A percentile compares a stretch with the other conserved stretches of the same genome.
phyloP scores from a whole-genome alignment of 2,888 invertebrate species.

The Ichneumoninae sp. region DNA sequence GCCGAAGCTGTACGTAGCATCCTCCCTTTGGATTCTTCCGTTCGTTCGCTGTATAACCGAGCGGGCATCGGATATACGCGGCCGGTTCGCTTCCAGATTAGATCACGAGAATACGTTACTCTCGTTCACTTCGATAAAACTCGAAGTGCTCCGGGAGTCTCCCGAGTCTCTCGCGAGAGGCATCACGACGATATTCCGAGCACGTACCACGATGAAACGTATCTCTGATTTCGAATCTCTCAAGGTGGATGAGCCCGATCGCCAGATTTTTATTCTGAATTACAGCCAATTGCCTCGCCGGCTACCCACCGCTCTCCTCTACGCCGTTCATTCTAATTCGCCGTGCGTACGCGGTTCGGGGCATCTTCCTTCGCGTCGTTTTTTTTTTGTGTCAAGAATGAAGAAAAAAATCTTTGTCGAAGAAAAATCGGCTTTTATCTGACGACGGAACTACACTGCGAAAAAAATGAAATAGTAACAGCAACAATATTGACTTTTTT shows the following conservation, averaged over 20 bases:
- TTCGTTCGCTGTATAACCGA: slow-evolving; percentile 45
- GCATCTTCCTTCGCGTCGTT: neutral
- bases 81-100: slow-evolving; percentile 61
- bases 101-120: slow-evolving; percentile 63
- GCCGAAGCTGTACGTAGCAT: neutral
- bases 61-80: slow-evolving; percentile 50
- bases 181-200: slow-evolving; percentile 60
- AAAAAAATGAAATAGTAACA: no score
- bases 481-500: no score
- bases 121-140: slow-evolving; percentile 59
- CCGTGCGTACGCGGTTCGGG: neutral
- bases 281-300: slow-evolving; percentile 53
- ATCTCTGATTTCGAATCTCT: slow-evolving; percentile 66
- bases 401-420: neutral
- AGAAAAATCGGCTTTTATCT: neutral
- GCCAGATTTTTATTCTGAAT: slow-evolving; percentile 65
- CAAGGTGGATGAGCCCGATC: slow-evolving; percentile 57
- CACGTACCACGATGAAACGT: slow-evolving; percentile 64
- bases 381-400: neutral
- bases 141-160: slow-evolving; percentile 50
- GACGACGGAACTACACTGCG: neutral
- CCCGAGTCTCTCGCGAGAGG: slow-evolving; percentile 44
- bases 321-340: slow-evolving; percentile 42
- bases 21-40: slow-evolving; percentile 34
- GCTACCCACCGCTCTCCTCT: slow-evolving; percentile 3